A percentile compares a stretch with the other conserved stretches of the same genome.
Conservation (phyloP, 2,888 invertebrate species). For the Aethes cnicana region DNA sequence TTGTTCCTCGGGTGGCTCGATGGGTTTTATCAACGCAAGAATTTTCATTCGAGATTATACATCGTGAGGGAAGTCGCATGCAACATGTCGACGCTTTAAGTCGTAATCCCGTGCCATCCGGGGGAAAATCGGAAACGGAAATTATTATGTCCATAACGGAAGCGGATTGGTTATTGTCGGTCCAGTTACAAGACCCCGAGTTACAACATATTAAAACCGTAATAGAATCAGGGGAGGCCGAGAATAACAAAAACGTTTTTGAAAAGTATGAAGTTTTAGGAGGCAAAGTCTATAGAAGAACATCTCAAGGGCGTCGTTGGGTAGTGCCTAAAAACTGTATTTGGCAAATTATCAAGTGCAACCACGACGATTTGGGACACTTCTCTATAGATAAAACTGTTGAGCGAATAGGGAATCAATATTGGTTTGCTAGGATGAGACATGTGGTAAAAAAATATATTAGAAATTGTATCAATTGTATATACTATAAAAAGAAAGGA, state of each 20-base stretch:
- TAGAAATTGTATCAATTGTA: constrained; percentile 35
- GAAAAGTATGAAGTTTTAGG: constrained; percentile 32
- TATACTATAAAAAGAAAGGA: constrained; percentile 34
- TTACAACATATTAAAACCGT: constrained; percentile 25
- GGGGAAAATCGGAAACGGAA: constrained; percentile 40
- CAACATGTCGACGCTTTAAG: constrained; percentile 1
- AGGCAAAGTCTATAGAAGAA: constrained; percentile 36
- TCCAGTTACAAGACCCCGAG: not conserved
- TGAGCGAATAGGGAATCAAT: constrained; percentile 34
- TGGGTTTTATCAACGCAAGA: constrained; percentile 10
- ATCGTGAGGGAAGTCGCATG: constrained; percentile 29
- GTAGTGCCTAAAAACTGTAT: constrained; percentile 37
- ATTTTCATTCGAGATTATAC: constrained; percentile 6
- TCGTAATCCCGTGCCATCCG: constrained; percentile 28
- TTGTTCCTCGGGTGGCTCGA: constrained; percentile 33
- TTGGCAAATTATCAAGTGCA: constrained; percentile 34
- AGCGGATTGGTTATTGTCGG: constrained; percentile 35
- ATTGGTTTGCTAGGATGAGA: constrained; percentile 39
- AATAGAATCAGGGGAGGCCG: constrained; percentile 32
- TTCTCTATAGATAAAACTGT: constrained; percentile 39
- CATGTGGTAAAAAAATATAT: constrained; percentile 34
- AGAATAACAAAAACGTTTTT: constrained; percentile 33
- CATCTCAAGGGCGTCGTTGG: constrained; percentile 35
- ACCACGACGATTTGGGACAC: constrained; percentile 45
- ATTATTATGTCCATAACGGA: constrained; percentile 35